These are phyloP conservation scores for Orestias chungarensis DNA, from an alignment of 2,797 vertebrate species.

Conservation along the genomic window DNA sequence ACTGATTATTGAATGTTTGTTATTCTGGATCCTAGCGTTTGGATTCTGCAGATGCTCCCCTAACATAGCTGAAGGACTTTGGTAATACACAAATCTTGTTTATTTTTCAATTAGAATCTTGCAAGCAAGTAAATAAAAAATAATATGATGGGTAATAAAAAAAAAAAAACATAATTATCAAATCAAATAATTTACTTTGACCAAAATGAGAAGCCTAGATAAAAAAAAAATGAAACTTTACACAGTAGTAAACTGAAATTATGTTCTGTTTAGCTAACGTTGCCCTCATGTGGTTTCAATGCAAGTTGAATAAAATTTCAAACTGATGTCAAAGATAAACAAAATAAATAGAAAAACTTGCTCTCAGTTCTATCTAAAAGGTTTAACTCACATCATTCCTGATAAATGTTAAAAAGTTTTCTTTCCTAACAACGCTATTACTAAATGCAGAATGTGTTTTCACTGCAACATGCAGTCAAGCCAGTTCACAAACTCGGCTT, in stretches of 20 bases:
- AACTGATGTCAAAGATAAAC: conserved; percentile 5
- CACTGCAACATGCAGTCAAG: conserved; percentile 40
- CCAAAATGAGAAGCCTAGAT: conserved; percentile 38
- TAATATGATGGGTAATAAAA: conserved; percentile 38
- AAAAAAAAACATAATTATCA: conserved; percentile 33
- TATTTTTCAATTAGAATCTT: conserved; percentile 34
- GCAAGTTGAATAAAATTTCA: conserved; percentile 7
- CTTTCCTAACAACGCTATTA: conserved; percentile 16
- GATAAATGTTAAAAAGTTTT: conserved; percentile 16
- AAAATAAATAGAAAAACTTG: conserved; percentile 16
- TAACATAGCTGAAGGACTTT: conserved; percentile 50
- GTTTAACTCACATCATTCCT: conserved; percentile 23
- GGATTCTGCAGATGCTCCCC: conserved; percentile 35
- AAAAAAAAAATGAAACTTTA: conserved; percentile 25
- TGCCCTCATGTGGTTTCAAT: conserved; percentile 64
- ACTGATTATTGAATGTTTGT: conserved; percentile 70
- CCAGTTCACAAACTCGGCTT: conserved; percentile 65
- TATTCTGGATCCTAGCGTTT: conserved; percentile 61
- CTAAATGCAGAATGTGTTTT: conserved; percentile 45
- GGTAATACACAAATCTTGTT: conserved; percentile 34
- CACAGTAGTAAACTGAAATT: neutral
- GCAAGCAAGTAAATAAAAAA: too few relatives aligned
- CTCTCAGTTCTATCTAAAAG: conserved; percentile 17
- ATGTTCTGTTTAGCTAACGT: conserved; percentile 46
- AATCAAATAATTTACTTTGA: conserved; percentile 37